phyloP scores from a whole-genome alignment of 2,797 vertebrate species.

The Pachyuromys duprasi region DNA sequence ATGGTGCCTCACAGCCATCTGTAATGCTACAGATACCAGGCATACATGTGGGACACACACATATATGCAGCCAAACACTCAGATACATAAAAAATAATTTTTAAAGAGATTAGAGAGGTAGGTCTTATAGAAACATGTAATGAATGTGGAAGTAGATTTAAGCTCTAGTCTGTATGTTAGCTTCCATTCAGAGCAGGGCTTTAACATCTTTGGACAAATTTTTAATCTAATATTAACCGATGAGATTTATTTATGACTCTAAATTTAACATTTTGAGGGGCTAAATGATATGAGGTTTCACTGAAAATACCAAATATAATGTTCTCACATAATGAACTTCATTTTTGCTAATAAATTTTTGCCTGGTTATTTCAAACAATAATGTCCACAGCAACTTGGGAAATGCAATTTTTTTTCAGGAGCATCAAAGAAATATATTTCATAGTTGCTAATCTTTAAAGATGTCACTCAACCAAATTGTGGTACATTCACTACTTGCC shows the following conservation, averaged over 20 bases:
- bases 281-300: background rate
- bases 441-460: background rate
- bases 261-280: background rate
- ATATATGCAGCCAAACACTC: background rate
- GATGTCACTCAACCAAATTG: background rate
- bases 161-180: background rate
- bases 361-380: background rate
- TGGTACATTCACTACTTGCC: no score
- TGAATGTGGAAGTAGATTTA: background rate
- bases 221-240: background rate
- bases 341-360: slow-evolving; percentile 47
- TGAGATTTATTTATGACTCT: background rate
- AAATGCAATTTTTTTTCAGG: background rate
- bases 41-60: background rate
- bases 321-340: slow-evolving; percentile 26
- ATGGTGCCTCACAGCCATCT: background rate
- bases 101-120: background rate
- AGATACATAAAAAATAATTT: background rate
- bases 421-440: background rate
- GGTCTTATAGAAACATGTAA: background rate
- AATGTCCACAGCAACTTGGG: background rate
- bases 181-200: background rate
- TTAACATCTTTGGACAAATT: background rate
- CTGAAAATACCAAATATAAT: background rate
- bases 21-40: background rate